Conservation (phyloP, 2,888 invertebrate genomes). For the Dynastes maya region DNA sequence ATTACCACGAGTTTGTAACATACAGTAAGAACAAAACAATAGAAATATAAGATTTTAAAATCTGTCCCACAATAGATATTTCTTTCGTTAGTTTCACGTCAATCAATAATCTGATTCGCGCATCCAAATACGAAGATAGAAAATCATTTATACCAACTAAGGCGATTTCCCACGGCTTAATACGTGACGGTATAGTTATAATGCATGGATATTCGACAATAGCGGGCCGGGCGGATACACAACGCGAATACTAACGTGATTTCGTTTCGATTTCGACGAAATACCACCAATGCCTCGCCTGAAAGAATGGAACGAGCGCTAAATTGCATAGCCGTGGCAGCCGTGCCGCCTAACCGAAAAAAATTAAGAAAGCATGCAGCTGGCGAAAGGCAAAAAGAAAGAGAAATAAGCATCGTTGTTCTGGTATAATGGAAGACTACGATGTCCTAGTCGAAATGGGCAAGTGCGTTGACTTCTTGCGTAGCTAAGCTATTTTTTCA, state of each 20-base stretch:
- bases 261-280: conserved; percentile 26
- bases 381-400: conserved; percentile 6
- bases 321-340: background rate
- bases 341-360: background rate
- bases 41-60: background rate
- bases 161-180: conserved; percentile 28
- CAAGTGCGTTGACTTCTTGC: conserved; percentile 20
- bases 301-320: background rate
- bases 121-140: background rate
- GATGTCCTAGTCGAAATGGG: background rate
- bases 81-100: background rate
- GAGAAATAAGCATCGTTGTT: conserved; percentile 1
- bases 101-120: background rate
- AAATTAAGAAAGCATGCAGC: conserved; percentile 2
- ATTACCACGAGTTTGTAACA: no score
- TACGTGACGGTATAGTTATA: background rate
- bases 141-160: conserved; percentile 4
- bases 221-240: conserved; percentile 26
- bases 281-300: background rate
- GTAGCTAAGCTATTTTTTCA: conserved; percentile 3
- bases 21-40: no score
- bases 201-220: conserved; percentile 29
- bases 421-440: conserved; percentile 10
- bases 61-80: background rate
- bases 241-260: conserved; percentile 30